Conservation (phyloP, 64 coral and sea anemone genomes). For the Pachyseris speciosa region DNA sequence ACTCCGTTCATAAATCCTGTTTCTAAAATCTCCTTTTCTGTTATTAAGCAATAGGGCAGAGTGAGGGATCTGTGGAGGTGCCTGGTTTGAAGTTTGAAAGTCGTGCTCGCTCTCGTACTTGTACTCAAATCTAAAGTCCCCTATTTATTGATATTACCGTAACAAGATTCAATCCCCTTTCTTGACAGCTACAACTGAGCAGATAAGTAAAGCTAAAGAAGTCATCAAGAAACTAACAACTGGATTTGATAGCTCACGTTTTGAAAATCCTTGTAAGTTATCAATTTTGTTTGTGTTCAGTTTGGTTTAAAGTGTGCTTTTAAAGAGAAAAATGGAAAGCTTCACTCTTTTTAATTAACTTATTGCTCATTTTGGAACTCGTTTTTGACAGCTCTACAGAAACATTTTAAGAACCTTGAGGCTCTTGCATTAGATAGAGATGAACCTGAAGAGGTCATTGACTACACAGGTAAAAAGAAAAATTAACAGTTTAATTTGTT, state of each 20-base stretch:
- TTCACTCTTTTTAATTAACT: not conserved
- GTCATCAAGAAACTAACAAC: conserved; percentile 85
- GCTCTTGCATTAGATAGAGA: conserved; percentile 93
- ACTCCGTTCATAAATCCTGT: too few relatives aligned
- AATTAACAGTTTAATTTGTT: not conserved
- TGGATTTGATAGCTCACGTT: conserved; percentile 73
- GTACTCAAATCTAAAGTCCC: too few relatives aligned
- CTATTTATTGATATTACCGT: not conserved
- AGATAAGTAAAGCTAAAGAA: conserved; percentile 93
- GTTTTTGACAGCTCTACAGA: conserved; percentile 82
- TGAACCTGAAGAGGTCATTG: conserved; percentile 82
- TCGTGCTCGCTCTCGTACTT: too few relatives aligned
- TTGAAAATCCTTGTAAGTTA: conserved; percentile 99
- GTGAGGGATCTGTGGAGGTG: too few relatives aligned
- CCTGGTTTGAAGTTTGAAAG: too few relatives aligned
- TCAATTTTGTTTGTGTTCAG: not conserved
- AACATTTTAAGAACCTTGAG: conserved; percentile 93
- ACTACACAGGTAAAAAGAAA: conserved; percentile 71
- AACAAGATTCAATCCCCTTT: too few relatives aligned
- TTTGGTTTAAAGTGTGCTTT: not conserved
- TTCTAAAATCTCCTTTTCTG: too few relatives aligned
- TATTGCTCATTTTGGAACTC: not conserved
- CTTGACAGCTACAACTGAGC: conserved; percentile 82
- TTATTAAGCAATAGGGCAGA: too few relatives aligned
- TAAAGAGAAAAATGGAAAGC: not conserved